Conservation (phyloP, 2,797 vertebrate species). For the Crypturellus tataupa region DNA sequence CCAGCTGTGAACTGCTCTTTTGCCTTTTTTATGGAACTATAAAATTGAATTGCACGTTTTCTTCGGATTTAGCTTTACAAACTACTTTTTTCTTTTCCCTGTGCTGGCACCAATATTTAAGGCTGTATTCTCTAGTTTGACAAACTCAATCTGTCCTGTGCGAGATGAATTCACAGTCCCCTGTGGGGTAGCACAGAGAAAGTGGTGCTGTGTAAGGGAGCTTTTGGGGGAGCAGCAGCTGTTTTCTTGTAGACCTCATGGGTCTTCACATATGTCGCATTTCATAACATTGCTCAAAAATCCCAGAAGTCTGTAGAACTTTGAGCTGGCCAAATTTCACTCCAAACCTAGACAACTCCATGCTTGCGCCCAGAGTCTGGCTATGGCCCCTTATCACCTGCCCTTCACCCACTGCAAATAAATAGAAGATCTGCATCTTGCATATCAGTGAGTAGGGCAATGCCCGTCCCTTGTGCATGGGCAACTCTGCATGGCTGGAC, state of each 20-base stretch:
- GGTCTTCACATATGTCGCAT: background rate
- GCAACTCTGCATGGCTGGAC: background rate
- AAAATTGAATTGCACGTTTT: background rate
- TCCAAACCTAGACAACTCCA: background rate
- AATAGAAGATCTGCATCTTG: background rate
- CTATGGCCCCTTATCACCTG: background rate
- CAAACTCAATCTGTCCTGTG: background rate
- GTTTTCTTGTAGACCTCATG: background rate
- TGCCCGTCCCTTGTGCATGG: background rate
- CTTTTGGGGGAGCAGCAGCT: background rate
- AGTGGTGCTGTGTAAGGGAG: background rate
- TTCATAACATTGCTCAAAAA: background rate
- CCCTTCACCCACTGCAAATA: background rate
- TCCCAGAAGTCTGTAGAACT: background rate
- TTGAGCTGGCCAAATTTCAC: background rate
- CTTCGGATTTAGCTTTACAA: background rate
- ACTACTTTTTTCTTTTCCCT: background rate
- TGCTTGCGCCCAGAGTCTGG: background rate
- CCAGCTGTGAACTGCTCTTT: constrained; percentile 2
- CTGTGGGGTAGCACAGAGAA: background rate
- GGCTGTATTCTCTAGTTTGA: background rate
- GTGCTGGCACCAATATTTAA: background rate
- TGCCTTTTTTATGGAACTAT: constrained; percentile 26
- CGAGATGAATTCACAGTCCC: background rate
- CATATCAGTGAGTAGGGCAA: background rate